Conservation (phyloP, 1,140 invertebrate genomes). For the Leptestheria dahalacensis region DNA sequence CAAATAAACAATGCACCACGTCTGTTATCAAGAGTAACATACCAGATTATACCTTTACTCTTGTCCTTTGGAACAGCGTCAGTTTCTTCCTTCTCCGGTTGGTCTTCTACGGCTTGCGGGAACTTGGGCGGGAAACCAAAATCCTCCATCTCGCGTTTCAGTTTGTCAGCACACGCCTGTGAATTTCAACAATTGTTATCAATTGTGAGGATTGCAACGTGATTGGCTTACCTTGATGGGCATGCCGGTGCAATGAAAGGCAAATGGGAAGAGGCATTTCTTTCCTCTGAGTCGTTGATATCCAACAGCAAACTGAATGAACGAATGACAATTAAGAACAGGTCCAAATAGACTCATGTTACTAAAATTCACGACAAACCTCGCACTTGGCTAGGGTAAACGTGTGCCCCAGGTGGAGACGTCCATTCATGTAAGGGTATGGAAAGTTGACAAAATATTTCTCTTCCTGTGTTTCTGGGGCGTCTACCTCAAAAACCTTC, state of each 20-base stretch:
- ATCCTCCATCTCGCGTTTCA: conserved; percentile 80
- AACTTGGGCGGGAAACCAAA: conserved; percentile 90
- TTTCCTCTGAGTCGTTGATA: conserved; percentile 84
- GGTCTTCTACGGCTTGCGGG: conserved; percentile 39
- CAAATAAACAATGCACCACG: conserved; percentile 21
- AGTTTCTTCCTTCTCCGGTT: conserved; percentile 35
- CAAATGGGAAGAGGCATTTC: conserved; percentile 89
- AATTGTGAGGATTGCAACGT: neutral
- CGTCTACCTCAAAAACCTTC: conserved; percentile 66
- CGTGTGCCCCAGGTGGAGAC: conserved; percentile 91
- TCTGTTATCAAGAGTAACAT: conserved; percentile 14
- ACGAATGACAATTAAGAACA: conserved; percentile 9
- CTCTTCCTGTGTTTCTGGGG: conserved; percentile 43
- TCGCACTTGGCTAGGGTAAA: conserved; percentile 96
- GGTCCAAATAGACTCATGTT: neutral
- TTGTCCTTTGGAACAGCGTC: conserved; percentile 70
- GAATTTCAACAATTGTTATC: neutral
- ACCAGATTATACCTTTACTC: conserved; percentile 59
- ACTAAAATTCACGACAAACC: conserved; percentile 24
- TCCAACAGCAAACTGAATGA: conserved; percentile 66
- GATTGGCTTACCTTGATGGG: conserved; percentile 51
- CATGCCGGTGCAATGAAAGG: conserved; percentile 97
- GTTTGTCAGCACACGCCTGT: conserved; percentile 87
- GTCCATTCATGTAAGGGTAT: conserved; percentile 99
- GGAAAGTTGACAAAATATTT: conserved; percentile 94